phyloP scores from a whole-genome alignment of 2,888 invertebrate genomes.

The Leptodirus hochenwartii region DNA sequence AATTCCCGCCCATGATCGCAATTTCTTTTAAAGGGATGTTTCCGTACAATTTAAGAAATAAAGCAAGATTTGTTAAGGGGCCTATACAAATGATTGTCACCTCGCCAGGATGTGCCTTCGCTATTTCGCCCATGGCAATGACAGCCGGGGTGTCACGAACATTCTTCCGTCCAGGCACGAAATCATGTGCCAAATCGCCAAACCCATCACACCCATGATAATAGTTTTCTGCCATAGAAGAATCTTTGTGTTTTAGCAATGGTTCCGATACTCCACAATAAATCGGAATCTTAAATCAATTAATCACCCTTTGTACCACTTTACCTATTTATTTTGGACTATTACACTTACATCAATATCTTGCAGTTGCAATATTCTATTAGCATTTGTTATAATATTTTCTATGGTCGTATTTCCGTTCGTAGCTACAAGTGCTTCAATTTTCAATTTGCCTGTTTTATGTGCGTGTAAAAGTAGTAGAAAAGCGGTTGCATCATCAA shows the following conservation, averaged over 20 bases:
- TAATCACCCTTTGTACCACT: no score
- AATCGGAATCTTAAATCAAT: slow-evolving; percentile 49
- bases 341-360: slow-evolving; percentile 38
- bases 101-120: slow-evolving; percentile 34
- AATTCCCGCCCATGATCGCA: slow-evolving; percentile 64
- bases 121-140: slow-evolving; percentile 36
- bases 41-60: slow-evolving; percentile 50
- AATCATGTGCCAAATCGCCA: slow-evolving; percentile 32
- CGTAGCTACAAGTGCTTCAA: slow-evolving; percentile 53
- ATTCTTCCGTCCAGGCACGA: slow-evolving; percentile 14
- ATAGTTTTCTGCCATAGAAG: slow-evolving; percentile 19
- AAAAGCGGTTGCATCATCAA: slow-evolving; percentile 44
- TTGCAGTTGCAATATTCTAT: slow-evolving; percentile 44
- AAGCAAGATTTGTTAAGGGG: slow-evolving; percentile 62
- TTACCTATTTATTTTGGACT: no score
- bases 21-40: slow-evolving; percentile 42
- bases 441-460: slow-evolving; percentile 23
- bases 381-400: slow-evolving; percentile 47
- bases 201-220: slow-evolving; percentile 53
- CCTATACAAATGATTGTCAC: slow-evolving; percentile 47
- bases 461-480: slow-evolving; percentile 34
- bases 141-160: slow-evolving; percentile 28
- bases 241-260: slow-evolving; percentile 24
- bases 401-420: slow-evolving; percentile 52
- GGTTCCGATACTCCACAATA: slow-evolving; percentile 40